Percentiles rank a stretch among this genome's conserved stretches.
Conservation (phyloP, 92 coral and sea anemone species). For the Porites cylindrica region DNA sequence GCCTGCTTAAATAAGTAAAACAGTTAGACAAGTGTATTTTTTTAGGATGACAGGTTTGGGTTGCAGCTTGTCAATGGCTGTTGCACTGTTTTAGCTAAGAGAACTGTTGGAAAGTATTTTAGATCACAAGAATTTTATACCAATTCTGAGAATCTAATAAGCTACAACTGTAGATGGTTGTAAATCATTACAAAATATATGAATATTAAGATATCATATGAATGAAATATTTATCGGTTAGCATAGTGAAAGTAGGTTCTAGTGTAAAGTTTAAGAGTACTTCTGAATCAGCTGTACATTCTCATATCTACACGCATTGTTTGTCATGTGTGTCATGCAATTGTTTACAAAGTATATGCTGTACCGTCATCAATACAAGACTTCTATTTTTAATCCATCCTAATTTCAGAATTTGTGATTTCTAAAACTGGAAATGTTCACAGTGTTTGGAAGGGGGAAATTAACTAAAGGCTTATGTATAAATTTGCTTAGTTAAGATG, state of each 20-base stretch:
- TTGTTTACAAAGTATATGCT: not conserved
- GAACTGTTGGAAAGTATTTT: slow-evolving; percentile 10
- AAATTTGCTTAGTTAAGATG: not conserved
- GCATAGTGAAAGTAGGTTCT: not conserved
- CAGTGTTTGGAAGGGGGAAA: not conserved
- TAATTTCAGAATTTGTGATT: not conserved
- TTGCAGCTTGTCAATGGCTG: not conserved
- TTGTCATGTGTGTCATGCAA: too few species aligned
- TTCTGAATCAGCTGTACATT: not conserved
- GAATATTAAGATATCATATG: slow-evolving; percentile 22
- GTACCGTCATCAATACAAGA: not conserved
- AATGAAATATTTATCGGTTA: slow-evolving; percentile 35
- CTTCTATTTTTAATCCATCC: not conserved
- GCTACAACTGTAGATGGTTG: slow-evolving; percentile 21
- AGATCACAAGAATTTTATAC: slow-evolving; percentile 23
- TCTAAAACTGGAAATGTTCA: not conserved
- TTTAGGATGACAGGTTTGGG: not conserved
- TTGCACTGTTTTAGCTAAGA: not conserved
- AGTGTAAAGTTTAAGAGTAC: not conserved
- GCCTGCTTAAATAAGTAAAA: not conserved
- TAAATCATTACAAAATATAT: slow-evolving; percentile 18
- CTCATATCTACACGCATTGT: not conserved
- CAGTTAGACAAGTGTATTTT: slow-evolving; percentile 3
- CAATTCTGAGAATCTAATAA: slow-evolving; percentile 5
- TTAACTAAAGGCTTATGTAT: not conserved